Evolutionary conservation across 2,888 invertebrate species (phyloP).

Genomic region (Trichopria drosophilae): DNA sequence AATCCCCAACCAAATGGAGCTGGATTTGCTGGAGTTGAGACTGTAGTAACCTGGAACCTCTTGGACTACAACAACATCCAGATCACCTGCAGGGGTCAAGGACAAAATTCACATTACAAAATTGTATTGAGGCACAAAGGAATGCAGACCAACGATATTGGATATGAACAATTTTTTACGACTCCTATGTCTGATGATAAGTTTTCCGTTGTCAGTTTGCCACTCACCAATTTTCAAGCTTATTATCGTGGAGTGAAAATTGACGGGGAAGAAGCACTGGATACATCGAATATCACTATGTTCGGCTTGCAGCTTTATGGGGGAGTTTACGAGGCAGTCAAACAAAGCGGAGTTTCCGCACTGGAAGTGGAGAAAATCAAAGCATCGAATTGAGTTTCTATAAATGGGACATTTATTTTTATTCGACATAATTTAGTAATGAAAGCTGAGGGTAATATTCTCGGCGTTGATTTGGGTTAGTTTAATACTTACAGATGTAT

Average conservation of each 20-base stretch:
- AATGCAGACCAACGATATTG: conserved; percentile 63
- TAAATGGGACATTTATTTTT: too few relatives aligned
- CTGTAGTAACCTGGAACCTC: conserved; percentile 61
- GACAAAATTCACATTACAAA: conserved; percentile 65
- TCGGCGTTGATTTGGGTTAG: too few relatives aligned
- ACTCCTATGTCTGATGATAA: conserved; percentile 59
- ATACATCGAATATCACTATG: conserved; percentile 64
- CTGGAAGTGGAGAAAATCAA: conserved; percentile 68
- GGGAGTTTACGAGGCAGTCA: conserved; percentile 66
- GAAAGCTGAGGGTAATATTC: too few relatives aligned
- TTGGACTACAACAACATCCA: conserved; percentile 60
- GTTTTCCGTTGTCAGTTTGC: conserved; percentile 62
- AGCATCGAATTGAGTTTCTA: too few relatives aligned
- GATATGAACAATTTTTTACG: conserved; percentile 66
- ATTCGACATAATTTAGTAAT: too few relatives aligned
- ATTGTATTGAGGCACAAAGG: conserved; percentile 65
- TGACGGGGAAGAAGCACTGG: conserved; percentile 63
- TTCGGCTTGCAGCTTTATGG: conserved; percentile 69
- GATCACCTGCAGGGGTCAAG: conserved; percentile 65
- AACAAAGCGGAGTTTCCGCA: conserved; percentile 68
- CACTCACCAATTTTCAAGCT: conserved; percentile 65
- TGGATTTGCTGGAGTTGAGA: conserved; percentile 67
- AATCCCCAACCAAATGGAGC: conserved; percentile 72
- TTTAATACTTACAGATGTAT: too few relatives aligned
- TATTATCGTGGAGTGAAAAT: conserved; percentile 66